Evolutionary conservation across 2,797 vertebrate genomes (phyloP), one percentile per base, ranked within the genome.

Genomic region (Morelia viridis): DNA sequence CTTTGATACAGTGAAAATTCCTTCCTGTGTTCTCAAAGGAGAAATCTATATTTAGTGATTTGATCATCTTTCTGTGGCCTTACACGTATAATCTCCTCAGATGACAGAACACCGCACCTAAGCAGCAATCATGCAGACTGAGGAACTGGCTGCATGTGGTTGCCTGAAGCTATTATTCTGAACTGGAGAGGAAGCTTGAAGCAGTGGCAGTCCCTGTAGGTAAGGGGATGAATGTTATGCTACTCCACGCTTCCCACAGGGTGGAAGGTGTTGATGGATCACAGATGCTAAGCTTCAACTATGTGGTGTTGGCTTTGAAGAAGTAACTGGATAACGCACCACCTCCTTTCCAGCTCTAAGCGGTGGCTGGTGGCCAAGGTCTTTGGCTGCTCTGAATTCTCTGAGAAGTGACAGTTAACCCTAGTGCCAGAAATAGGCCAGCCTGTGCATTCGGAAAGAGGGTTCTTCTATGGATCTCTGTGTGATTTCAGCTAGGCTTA

Each of bases 51-150:
- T 96, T 96, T 96, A 96, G 94, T 71, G 0, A 86, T 0, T 85
- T 94, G 85, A 46, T 96, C 95, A 96, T 96, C 95, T 93, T 92
- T 0, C 57, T 68, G 88, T 53, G 62, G 85, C 92, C 92, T 94
- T 94, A 83, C 91, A 91, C 89, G 94, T 91, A 87, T 96, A 95
- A 96, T 96, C 94, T 94, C 80, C 57, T 91, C 85, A 92, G 93
- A 95, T 85, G 92, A 93, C 92, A 88, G 85, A 90, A 41, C 35
- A 91, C 84, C 89, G 64, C 90, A 94, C 61, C 0, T 0, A 80
- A 60, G 56, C 2, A 0, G 83, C 85, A 94, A 93, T 83, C 0
- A 0, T 57, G 65, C 50, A 93, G 76, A 90, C 24, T 71, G 58
- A 65, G 91, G 92, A 90, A 93, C 93, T 50, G 35, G 62, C 15